These are phyloP conservation scores for Calidris pygmaea DNA, from an alignment of 2,113 vertebrate species.

Conservation along the genomic window DNA sequence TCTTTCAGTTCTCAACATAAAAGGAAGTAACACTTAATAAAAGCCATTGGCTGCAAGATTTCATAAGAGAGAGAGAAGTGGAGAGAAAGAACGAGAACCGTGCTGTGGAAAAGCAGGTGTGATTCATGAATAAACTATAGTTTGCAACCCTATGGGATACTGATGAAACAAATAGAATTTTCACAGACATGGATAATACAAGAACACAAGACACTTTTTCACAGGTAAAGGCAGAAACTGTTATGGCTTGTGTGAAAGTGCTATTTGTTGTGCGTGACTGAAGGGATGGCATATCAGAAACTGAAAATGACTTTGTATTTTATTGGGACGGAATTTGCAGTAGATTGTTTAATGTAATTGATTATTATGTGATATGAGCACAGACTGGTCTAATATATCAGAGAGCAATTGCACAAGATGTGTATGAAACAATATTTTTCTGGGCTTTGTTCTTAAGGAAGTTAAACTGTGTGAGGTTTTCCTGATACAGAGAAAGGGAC, in stretches of 20 bases:
- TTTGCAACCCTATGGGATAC: background rate
- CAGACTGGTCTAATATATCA: background rate
- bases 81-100: background rate
- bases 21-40: conserved; percentile 56
- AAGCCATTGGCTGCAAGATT: conserved; percentile 27
- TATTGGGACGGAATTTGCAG: background rate
- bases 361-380: background rate
- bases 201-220: conserved; percentile 21
- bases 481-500: background rate
- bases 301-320: background rate
- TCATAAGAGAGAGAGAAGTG: background rate
- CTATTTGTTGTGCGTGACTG: background rate
- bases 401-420: background rate
- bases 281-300: background rate
- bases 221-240: conserved; percentile 51
- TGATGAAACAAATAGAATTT: background rate
- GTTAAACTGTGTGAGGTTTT: background rate
- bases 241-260: background rate
- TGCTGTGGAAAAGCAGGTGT: background rate
- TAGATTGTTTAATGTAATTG: background rate
- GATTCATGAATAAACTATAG: background rate
- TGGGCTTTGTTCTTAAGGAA: background rate
- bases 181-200: background rate
- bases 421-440: background rate
- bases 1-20: background rate